phyloP scores from a whole-genome alignment of 2,113 vertebrate species.

The Tychaedon coryphoeus region DNA sequence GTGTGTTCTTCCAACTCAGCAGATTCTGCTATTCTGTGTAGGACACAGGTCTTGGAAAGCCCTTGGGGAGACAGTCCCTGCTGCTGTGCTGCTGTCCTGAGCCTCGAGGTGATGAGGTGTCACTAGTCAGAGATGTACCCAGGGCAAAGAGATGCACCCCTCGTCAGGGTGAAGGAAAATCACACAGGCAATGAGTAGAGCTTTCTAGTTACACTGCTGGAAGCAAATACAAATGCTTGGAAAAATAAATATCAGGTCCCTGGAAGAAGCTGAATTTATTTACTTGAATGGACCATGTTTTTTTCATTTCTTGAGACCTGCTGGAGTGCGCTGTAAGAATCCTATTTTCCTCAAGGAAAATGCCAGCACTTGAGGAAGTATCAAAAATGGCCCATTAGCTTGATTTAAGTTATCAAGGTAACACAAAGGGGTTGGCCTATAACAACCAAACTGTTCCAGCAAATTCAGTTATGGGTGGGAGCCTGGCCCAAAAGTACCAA shows the following conservation, averaged over 20 bases:
- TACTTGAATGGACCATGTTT: background rate
- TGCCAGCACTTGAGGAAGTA: background rate
- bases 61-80: background rate
- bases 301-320: background rate
- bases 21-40: background rate
- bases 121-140: rapidly evolving
- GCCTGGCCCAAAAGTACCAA: background rate
- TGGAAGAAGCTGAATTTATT: background rate
- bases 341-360: background rate
- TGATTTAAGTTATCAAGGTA: background rate
- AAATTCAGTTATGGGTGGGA: background rate
- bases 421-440: background rate
- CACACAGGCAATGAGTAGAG: rapidly evolving
- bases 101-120: rapidly evolving
- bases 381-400: background rate
- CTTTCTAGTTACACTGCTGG: background rate
- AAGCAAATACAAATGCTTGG: background rate
- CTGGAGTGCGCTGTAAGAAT: background rate
- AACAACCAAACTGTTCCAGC: background rate
- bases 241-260: background rate
- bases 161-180: background rate
- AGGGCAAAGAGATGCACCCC: background rate
- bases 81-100: background rate
- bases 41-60: background rate
- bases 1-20: background rate